These are phyloP conservation scores for Phyllotreta striolata DNA, from an alignment of 2,888 invertebrate species.

Conservation along the genomic window DNA sequence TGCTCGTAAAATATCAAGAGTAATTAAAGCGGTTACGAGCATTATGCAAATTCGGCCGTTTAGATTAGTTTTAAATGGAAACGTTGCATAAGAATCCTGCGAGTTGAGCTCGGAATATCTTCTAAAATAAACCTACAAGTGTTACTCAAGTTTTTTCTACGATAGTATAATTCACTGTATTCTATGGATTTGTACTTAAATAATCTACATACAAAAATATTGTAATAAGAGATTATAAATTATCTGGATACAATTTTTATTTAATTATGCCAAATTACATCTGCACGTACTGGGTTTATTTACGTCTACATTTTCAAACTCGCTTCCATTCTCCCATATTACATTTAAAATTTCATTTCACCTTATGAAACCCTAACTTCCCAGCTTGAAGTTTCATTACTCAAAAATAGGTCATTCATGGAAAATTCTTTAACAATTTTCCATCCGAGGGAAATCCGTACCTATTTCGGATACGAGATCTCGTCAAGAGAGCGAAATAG, in stretches of 20 bases:
- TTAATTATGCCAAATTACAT: too few relatives aligned
- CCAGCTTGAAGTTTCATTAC: slow-evolving; percentile 32
- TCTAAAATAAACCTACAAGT: too few relatives aligned
- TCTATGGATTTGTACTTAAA: too few relatives aligned
- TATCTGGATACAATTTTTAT: too few relatives aligned
- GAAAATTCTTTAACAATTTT: slow-evolving; percentile 31
- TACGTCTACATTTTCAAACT: too few relatives aligned
- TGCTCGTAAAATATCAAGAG: slow-evolving; percentile 36
- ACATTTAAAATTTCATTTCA: slow-evolving; percentile 30
- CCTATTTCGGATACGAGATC: slow-evolving; percentile 15
- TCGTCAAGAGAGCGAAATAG: slow-evolving; percentile 16
- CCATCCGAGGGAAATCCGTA: slow-evolving; percentile 12
- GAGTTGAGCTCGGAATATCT: not conserved
- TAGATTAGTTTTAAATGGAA: slow-evolving; percentile 28
- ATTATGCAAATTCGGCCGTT: slow-evolving; percentile 46
- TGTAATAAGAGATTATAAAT: too few relatives aligned
- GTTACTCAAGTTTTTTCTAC: too few relatives aligned
- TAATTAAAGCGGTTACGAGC: slow-evolving; percentile 42
- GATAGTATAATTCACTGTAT: too few relatives aligned
- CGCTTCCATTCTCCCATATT: slow-evolving; percentile 11
- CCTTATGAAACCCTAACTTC: slow-evolving; percentile 26
- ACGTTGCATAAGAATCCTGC: not conserved
- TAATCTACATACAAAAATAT: too few relatives aligned
- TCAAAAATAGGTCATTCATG: slow-evolving; percentile 32
- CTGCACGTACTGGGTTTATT: too few relatives aligned